phyloP scores from a whole-genome alignment of 2,888 invertebrate species.

The Eilema sororculum region DNA sequence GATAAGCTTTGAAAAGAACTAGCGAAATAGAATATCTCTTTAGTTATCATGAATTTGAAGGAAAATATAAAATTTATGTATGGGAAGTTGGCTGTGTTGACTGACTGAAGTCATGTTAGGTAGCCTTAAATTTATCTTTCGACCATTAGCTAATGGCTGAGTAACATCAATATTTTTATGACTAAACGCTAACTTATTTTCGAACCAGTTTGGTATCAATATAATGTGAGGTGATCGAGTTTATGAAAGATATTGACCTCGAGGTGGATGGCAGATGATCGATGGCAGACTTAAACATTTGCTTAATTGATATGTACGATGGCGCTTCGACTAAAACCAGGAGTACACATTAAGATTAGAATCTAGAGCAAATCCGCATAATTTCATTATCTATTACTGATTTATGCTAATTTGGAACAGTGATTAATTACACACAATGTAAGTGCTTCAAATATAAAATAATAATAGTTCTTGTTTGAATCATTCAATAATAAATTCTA shows the following conservation, averaged over 20 bases:
- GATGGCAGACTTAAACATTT: conserved; percentile 74
- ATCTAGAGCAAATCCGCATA: conserved; percentile 56
- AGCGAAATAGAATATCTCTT: too few species aligned
- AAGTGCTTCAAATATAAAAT: neutral
- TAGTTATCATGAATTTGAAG: neutral
- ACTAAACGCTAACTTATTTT: conserved; percentile 54
- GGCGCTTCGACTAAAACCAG: conserved; percentile 70
- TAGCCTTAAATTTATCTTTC: neutral
- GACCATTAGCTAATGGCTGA: conserved; percentile 6
- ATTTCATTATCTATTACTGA: conserved; percentile 41
- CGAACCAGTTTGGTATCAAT: conserved; percentile 77
- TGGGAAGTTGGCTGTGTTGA: neutral
- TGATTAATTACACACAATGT: conserved; percentile 28
- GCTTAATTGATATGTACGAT: conserved; percentile 75
- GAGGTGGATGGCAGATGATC: conserved; percentile 81
- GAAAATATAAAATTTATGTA: neutral
- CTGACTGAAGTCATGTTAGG: neutral
- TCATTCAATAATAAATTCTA: neutral
- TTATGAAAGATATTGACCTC: conserved; percentile 82
- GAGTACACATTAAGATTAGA: conserved; percentile 57
- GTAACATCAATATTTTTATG: conserved; percentile 14
- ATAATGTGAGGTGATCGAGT: conserved; percentile 70
- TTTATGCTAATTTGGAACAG: conserved; percentile 41
- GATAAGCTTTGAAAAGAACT: too few species aligned
- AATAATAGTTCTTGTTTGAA: neutral